Base-by-base conservation (phyloP, 2,888 invertebrate genomes). In the Osmoderma eremita region DNA sequence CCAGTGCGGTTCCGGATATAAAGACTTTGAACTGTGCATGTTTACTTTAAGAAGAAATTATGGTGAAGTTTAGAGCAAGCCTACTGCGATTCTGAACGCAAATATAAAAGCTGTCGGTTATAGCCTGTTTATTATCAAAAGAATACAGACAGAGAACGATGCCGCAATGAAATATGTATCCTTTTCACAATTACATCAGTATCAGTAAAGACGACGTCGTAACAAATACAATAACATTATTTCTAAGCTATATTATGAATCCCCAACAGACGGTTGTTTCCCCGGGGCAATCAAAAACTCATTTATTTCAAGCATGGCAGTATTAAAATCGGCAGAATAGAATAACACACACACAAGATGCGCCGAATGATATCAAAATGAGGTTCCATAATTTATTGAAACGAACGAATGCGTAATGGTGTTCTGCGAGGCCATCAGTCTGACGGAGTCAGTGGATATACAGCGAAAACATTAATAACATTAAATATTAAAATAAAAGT, bases 281-380 rank as follows among this genome's bases (percentile, higher is more conserved):
- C 49, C 39, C 30, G 30, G 42, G 62, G 63, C 67, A 67, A 67
- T 67, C 67, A 64, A 48, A 67, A 61, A 64, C 63, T 67, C 67
- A 67, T 67, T 67, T 67, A 56, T 63, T 22, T 67, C 49, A 58
- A 50, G 56, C 38, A 54, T 56, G 48, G 58, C 67, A 22, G 41
- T 61, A 64, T 67, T 67, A 58, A 63, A 67, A 67, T 63, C 39
- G 49, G 53, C 24, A 22, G 39, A 49, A 65, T 36, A 49, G 49
- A 65, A 65, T 65, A 65, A 56, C 49, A 49, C 56, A n/a, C n/a
- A 45, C 36, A 41, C 30, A 48, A 58, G 42, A 22, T 56, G 41
- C 42, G 15, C 3, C 24, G 13, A 41, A 56, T n/a, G 24, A 22
- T 56, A 42, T 24, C 24, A 30, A 51, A 51, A 56, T 56, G 42